Percentiles rank a stretch among this genome's conserved stretches.
Conservation (phyloP, 2,113 vertebrate species). For the Tetraodon nigroviridis region DNA sequence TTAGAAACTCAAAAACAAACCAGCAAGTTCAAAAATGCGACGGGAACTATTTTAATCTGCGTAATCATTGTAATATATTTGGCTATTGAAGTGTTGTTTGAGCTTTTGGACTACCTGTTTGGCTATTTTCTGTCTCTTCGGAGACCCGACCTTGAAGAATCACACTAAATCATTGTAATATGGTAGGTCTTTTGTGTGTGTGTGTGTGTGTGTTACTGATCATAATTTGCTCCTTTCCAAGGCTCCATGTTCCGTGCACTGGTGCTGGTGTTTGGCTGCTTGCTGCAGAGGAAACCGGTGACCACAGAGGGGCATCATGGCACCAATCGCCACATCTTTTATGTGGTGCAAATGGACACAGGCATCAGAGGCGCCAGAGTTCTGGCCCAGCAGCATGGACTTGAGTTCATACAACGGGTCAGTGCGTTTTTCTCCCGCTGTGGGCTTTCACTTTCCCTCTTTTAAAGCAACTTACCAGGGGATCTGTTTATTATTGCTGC, state of each 20-base stretch:
- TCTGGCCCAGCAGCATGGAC: slow-evolving; percentile 80
- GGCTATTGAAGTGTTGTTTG: not conserved
- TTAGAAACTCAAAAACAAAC: slow-evolving; percentile 6
- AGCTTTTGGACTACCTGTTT: not conserved
- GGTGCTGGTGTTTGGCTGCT: slow-evolving; percentile 55
- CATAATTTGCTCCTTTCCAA: not conserved
- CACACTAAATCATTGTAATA: not conserved
- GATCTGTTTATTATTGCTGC: slow-evolving; percentile 76
- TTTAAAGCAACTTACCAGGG: slow-evolving; percentile 78
- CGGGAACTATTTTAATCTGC: not conserved
- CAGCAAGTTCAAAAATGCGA: not conserved
- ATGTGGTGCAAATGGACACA: slow-evolving; percentile 78
- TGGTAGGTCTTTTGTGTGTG: not conserved
- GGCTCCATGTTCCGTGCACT: slow-evolving; percentile 52
- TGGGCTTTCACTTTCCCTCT: slow-evolving; percentile 79
- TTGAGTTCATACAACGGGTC: slow-evolving; percentile 91
- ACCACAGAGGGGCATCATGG: slow-evolving; percentile 93
- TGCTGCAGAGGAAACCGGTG: slow-evolving; percentile 77
- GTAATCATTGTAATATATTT: too few relatives aligned
- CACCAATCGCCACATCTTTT: slow-evolving; percentile 80
- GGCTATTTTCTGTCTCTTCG: not conserved
- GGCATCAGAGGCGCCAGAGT: slow-evolving; percentile 76
- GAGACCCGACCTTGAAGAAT: too few relatives aligned
- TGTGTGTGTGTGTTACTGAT: not conserved
- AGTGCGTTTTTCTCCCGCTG: slow-evolving; percentile 84